A percentile compares a stretch with the other conserved stretches of the same genome.
phyloP scores from a whole-genome alignment of 2,113 vertebrate genomes.

The Menura novaehollandiae region DNA sequence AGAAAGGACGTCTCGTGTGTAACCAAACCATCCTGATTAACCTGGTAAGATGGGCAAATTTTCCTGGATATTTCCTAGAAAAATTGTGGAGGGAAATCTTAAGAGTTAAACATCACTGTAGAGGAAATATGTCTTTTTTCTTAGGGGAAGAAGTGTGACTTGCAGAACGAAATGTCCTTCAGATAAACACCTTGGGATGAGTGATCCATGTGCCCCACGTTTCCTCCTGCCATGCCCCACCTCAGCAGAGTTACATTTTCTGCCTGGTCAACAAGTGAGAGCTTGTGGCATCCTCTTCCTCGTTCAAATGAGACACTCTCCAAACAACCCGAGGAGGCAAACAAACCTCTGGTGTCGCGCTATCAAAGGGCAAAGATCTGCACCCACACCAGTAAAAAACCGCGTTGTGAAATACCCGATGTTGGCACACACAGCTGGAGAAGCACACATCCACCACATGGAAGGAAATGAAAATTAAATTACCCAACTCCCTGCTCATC shows the following conservation, averaged over 20 bases:
- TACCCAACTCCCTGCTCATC: not conserved
- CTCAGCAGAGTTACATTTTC: not conserved
- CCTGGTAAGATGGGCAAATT: fast-evolving
- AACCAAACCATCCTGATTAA: not conserved
- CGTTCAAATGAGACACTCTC: not conserved
- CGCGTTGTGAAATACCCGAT: not conserved
- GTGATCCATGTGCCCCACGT: not conserved
- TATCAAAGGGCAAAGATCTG: not conserved
- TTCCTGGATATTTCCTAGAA: not conserved
- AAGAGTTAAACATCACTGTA: not conserved
- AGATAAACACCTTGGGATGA: not conserved
- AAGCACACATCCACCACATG: not conserved
- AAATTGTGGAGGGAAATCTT: fast-evolving
- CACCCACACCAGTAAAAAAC: not conserved
- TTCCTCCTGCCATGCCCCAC: not conserved
- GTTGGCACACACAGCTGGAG: not conserved
- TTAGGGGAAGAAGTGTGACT: not conserved
- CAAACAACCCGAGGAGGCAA: conserved; percentile 9
- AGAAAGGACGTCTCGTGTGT: not conserved
- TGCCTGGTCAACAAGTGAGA: conserved; percentile 4
- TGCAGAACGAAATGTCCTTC: not conserved
- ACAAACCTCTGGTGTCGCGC: not conserved
- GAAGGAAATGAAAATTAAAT: not conserved
- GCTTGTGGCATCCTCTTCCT: not conserved
- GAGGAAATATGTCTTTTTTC: not conserved